Conservation (phyloP, 2,888 invertebrate species). For the Nemotelus nigrinus region DNA sequence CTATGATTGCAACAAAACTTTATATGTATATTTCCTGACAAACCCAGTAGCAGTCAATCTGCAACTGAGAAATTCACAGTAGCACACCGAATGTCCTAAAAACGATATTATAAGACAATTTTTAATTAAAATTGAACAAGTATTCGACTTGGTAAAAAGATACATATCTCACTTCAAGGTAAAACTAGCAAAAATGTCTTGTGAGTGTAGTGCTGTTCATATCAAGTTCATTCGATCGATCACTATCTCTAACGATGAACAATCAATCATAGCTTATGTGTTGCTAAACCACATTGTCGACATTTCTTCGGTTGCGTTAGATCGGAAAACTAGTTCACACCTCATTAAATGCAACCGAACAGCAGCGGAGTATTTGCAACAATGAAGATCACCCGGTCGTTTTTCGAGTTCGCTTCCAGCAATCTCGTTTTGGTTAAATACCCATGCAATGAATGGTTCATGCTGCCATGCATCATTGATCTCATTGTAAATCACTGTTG, state of each 20-base stretch:
- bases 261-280: conserved; percentile 25
- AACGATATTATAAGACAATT: no score
- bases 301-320: conserved; percentile 16
- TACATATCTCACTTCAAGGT: no score
- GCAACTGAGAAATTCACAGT: no score
- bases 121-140: no score
- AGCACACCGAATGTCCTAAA: no score
- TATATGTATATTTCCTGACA: no score
- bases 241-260: not conserved
- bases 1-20: not conserved
- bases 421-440: conserved; percentile 34
- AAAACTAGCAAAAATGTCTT: no score
- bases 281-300: not conserved
- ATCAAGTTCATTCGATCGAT: no score
- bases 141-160: no score
- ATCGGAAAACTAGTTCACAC: conserved; percentile 43
- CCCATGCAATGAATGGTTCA: conserved; percentile 31
- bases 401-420: not conserved
- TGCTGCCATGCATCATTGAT: conserved; percentile 34
- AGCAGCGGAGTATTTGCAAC: not conserved
- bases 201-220: no score
- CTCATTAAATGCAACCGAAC: conserved; percentile 40
- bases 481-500: not conserved
- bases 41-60: no score
- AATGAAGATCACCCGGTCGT: not conserved